These are phyloP conservation scores for Mamestra brassicae DNA, from an alignment of 2,888 invertebrate species.

Conservation along the genomic window DNA sequence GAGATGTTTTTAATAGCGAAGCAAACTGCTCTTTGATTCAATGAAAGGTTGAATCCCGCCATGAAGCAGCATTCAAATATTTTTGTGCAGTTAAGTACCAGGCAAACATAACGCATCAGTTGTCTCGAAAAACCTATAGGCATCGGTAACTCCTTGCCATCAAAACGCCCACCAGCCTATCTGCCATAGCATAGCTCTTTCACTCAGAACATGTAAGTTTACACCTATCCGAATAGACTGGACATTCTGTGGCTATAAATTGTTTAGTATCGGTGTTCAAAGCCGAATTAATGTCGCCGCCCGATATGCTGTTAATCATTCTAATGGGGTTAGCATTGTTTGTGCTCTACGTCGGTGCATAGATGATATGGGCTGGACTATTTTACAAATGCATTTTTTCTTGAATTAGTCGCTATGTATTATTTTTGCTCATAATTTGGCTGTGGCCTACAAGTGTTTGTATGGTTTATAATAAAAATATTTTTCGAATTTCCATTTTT, in stretches of 20 bases:
- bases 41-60: no score
- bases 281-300: constrained; percentile 57
- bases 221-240: constrained; percentile 13
- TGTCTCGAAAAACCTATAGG: background rate
- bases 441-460: no score
- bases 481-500: no score
- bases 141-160: background rate
- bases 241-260: constrained; percentile 31
- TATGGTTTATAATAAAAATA: no score
- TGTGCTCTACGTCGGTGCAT: constrained; percentile 50
- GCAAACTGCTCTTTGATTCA: no score
- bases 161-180: background rate
- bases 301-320: constrained; percentile 61
- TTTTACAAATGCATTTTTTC: constrained; percentile 6
- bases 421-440: no score
- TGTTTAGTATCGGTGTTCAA: constrained; percentile 43
- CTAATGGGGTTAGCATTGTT: constrained; percentile 68
- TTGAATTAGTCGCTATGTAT: background rate
- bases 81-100: no score
- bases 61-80: no score
- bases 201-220: background rate
- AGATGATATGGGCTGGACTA: background rate
- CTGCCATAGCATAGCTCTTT: background rate
- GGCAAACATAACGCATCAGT: no score
- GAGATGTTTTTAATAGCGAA: no score